phyloP scores from a whole-genome alignment of 2,888 invertebrate species.

The Augochlorella aurata region DNA sequence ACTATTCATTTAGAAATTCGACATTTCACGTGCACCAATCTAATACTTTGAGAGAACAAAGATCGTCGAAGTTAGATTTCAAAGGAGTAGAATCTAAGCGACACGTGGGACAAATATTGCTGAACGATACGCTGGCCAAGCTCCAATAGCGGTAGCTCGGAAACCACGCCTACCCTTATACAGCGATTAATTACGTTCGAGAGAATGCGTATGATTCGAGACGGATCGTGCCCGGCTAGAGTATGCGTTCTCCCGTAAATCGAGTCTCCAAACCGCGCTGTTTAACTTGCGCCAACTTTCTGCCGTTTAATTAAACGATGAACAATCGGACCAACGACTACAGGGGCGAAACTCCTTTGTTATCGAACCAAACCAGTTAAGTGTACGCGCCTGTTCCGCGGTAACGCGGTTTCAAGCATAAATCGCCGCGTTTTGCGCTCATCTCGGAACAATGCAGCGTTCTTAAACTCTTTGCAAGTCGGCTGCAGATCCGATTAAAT shows the following conservation, averaged over 20 bases:
- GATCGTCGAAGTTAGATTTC: background rate
- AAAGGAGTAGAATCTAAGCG: background rate
- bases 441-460: conserved; percentile 8
- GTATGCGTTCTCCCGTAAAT: background rate
- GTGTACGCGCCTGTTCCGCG: background rate
- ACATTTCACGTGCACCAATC: too few relatives aligned
- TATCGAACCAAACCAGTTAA: background rate
- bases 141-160: background rate
- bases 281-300: conserved; percentile 26
- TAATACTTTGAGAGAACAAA: background rate
- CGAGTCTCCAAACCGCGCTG: background rate
- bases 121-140: background rate
- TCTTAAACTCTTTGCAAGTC: background rate
- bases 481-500: background rate
- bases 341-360: conserved; percentile 30
- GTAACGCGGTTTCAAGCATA: conserved; percentile 15
- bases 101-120: background rate
- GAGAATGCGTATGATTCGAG: background rate
- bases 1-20: too few relatives aligned
- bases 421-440: conserved; percentile 15
- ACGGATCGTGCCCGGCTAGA: background rate
- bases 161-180: background rate
- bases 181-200: background rate
- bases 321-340: conserved; percentile 22
- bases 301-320: conserved; percentile 43